Percentiles rank a stretch among this genome's conserved stretches.
Evolutionary conservation across 1,140 invertebrate species (phyloP).

Genomic region (Dolichoris vasculosae): DNA sequence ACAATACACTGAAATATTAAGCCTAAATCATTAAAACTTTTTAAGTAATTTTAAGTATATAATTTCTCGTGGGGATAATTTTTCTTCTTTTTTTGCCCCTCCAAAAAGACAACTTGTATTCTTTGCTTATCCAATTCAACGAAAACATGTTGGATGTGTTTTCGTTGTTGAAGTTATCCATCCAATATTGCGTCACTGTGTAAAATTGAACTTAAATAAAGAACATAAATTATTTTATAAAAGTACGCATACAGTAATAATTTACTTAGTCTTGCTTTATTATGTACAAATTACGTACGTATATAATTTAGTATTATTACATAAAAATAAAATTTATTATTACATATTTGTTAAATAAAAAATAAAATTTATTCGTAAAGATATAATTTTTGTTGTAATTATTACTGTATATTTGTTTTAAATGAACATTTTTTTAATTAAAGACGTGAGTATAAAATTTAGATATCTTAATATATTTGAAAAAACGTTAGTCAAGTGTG

Average conservation of each 20-base stretch:
- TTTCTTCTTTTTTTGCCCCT: constrained; percentile 19
- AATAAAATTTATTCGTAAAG: too few relatives aligned
- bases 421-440: too few relatives aligned
- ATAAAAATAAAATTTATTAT: too few relatives aligned
- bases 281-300: not conserved
- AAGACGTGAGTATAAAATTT: too few relatives aligned
- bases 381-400: too few relatives aligned
- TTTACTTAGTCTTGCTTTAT: not conserved
- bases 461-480: too few relatives aligned
- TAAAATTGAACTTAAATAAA: constrained; percentile 10
- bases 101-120: not conserved
- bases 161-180: not conserved
- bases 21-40: not conserved
- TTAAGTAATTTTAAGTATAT: constrained; percentile 15
- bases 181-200: not conserved
- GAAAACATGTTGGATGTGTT: not conserved
- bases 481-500: too few relatives aligned
- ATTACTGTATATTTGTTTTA: too few relatives aligned
- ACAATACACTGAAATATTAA: not conserved
- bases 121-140: not conserved
- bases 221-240: not conserved
- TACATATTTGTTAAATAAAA: too few relatives aligned
- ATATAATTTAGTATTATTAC: not conserved
- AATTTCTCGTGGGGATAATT: not conserved
- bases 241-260: not conserved